These are phyloP conservation scores for Matsumurasca onukii DNA, from an alignment of 1,140 invertebrate genomes.

Conservation along the genomic window DNA sequence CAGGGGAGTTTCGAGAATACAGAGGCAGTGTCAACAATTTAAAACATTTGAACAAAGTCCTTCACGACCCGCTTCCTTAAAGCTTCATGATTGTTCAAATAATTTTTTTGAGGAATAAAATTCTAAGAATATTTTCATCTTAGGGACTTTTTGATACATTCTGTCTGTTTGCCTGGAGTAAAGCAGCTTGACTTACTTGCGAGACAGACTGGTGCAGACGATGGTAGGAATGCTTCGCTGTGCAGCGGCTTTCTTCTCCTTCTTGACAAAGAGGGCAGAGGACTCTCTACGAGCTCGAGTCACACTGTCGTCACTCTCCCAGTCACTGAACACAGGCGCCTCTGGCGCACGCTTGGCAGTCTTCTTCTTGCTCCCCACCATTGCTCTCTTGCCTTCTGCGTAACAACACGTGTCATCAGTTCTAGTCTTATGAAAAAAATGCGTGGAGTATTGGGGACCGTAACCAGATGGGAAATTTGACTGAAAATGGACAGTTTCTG, in stretches of 20 bases:
- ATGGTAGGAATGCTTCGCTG: constrained; percentile 34
- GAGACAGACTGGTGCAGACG: constrained; percentile 41
- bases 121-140: too few relatives aligned
- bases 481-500: too few relatives aligned
- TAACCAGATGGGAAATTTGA: too few relatives aligned
- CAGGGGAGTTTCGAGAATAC: too few relatives aligned
- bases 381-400: too few relatives aligned
- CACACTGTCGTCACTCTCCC: constrained; percentile 10
- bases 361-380: not conserved
- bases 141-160: too few relatives aligned
- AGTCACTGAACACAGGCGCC: not conserved
- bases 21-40: not conserved
- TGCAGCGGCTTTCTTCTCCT: constrained; percentile 25
- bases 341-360: not conserved
- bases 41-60: not conserved
- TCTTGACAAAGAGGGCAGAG: constrained; percentile 19
- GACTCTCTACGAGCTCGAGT: constrained; percentile 9
- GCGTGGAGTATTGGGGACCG: too few relatives aligned
- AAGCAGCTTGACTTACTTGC: constrained; percentile 38
- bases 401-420: too few relatives aligned
- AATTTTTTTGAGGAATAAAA: too few relatives aligned
- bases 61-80: not conserved
- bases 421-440: too few relatives aligned
- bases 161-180: not conserved
- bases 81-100: not conserved